Base-by-base conservation (phyloP, 2,113 vertebrate genomes). In the Pyrgilauda ruficollis region DNA sequence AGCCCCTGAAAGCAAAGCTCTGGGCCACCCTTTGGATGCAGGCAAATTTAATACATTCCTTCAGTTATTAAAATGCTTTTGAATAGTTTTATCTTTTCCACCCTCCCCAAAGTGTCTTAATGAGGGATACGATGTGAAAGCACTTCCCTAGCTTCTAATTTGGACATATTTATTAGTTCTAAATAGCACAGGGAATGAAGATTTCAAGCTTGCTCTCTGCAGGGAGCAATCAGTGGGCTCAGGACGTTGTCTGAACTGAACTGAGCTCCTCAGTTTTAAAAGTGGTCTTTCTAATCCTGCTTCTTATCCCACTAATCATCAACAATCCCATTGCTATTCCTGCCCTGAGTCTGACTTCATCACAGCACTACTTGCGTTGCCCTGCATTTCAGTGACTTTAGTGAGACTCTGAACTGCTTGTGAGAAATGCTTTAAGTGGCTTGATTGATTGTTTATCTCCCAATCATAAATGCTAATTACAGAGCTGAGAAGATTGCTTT, bases 401-500 rank as follows among this genome's bases (percentile, higher is more conserved):
- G 63, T 68, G 81, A 96, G 53, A 94, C 80, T 85, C 94, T 92
- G 94, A 95, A 91, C 58, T 69, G 59, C 90, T 94, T 90, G 68
- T 66, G 87, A 92, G 88, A 97, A 96, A 92, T 68, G 75, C 84
- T 96, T 92, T 96, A 91, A 94, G 95, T 96, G 92, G 93, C 86
- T 97, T 77, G 26, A 93, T 46, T 78, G 74, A 82, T 67, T 87
- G 72, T 52, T 80, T 96, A 95, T 86, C 90, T 94, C 90, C 74
- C 24, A 6, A 89, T 95, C 96, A 91, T 94, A 96, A 97, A 93
- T 89, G 95, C 89, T 95, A 96, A 97, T 96, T 97, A 70, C 75
- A 78, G 50, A 96, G 92, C 94, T 93, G 94, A 94, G 76, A 89
- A 84, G 92, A 96, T 13, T 21, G 39, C 35, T 50, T 82, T 93